phyloP scores from a whole-genome alignment of 2,888 invertebrate species.

The Ypsolopha sequella region DNA sequence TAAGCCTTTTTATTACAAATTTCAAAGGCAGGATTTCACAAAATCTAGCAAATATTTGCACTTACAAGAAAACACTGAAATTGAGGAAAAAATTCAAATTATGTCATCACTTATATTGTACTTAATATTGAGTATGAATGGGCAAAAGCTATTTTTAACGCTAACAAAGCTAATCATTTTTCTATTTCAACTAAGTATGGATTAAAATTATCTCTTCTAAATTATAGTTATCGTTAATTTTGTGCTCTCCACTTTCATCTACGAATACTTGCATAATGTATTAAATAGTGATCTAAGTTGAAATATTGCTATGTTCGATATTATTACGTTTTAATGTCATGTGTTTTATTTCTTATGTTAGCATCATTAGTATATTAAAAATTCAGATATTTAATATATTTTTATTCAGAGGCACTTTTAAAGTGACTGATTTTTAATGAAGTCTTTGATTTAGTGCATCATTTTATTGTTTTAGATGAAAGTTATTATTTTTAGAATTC shows the following conservation, averaged over 20 bases:
- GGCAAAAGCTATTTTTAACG: constrained; percentile 61
- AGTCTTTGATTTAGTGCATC: neutral
- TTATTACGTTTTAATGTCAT: constrained; percentile 32
- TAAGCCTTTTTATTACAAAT: constrained; percentile 1
- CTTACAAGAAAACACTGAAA: constrained; percentile 18
- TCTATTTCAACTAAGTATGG: neutral
- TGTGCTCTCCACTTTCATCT: neutral
- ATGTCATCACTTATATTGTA: constrained; percentile 27
- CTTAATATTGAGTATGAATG: constrained; percentile 43
- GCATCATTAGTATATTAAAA: too few relatives aligned
- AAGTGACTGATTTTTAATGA: neutral
- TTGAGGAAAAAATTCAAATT: neutral
- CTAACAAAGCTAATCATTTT: constrained; percentile 51
- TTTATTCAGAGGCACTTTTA: constrained; percentile 1
- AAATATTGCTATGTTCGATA: constrained; percentile 33
- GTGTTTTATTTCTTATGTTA: constrained; percentile 2
- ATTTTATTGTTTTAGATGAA: neutral
- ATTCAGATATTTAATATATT: neutral
- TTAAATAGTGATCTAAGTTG: constrained; percentile 23
- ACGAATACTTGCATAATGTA: constrained; percentile 2
- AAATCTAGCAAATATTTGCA: constrained; percentile 50
- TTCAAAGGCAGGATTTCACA: constrained; percentile 39
- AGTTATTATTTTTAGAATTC: neutral
- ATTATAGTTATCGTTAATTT: neutral
- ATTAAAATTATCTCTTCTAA: neutral